phyloP scores from a whole-genome alignment of 2,113 vertebrate species.

The Chloropsis hardwickii region DNA sequence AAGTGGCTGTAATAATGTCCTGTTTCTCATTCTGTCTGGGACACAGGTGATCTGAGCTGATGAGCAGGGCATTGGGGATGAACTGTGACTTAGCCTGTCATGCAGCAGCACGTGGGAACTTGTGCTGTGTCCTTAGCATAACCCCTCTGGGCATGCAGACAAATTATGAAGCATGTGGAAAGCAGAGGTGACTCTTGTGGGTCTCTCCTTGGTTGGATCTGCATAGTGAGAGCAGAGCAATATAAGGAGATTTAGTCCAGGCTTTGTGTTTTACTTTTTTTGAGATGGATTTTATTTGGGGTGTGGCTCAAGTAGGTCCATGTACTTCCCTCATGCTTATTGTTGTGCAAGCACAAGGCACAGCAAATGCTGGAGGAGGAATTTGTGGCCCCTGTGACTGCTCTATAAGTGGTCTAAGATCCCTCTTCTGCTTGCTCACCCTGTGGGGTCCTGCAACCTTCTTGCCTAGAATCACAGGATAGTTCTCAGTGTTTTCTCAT shows the following conservation, averaged over 20 bases:
- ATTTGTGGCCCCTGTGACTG: neutral
- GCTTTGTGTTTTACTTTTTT: neutral
- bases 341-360: neutral
- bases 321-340: neutral
- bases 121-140: neutral
- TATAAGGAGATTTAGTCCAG: neutral
- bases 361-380: neutral
- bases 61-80: neutral
- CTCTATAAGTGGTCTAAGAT: neutral
- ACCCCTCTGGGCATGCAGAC: neutral
- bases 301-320: neutral
- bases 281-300: neutral
- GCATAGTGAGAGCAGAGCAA: neutral
- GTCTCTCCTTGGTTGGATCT: neutral
- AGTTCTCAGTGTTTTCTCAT: neutral
- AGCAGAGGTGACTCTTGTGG: neutral
- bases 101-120: neutral
- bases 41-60: neutral
- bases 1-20: neutral
- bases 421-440: neutral
- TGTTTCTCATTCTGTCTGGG: constrained; percentile 2
- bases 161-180: neutral
- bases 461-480: neutral
- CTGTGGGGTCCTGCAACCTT: neutral
- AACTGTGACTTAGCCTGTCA: neutral